Evolutionary conservation across 2,113 vertebrate genomes (phyloP).

Genomic region (Artemisiospiza belli): DNA sequence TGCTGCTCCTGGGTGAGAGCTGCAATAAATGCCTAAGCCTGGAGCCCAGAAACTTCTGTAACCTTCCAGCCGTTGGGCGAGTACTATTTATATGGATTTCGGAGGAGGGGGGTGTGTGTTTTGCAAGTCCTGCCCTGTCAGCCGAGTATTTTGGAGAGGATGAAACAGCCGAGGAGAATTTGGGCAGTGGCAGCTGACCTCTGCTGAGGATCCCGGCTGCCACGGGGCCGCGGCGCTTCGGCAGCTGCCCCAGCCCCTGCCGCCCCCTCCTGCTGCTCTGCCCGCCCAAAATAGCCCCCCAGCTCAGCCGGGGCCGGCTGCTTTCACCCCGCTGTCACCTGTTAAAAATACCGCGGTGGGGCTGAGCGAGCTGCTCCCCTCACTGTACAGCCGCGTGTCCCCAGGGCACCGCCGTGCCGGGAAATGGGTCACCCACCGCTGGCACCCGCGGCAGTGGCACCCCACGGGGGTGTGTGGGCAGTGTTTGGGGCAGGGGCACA

Average conservation of each 20-base stretch:
- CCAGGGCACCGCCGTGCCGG: background rate
- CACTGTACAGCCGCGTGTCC: slow-evolving; percentile 12
- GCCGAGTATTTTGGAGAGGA: slow-evolving; percentile 77
- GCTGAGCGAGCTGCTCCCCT: background rate
- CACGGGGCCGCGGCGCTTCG: background rate
- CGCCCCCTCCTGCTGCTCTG: background rate
- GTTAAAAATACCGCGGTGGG: slow-evolving; percentile 17
- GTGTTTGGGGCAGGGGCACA: background rate
- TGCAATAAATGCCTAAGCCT: slow-evolving; percentile 63
- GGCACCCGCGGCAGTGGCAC: background rate
- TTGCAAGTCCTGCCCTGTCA: slow-evolving; percentile 67
- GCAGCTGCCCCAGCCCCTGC: background rate
- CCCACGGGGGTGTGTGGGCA: rapidly evolving
- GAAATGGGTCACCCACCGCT: background rate
- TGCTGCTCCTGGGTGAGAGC: background rate
- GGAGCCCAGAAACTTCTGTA: slow-evolving; percentile 79
- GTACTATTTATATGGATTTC: slow-evolving; percentile 71
- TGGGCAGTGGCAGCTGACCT: slow-evolving; percentile 66
- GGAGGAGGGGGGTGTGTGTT: slow-evolving; percentile 50
- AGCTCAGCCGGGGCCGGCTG: slow-evolving; percentile 23
- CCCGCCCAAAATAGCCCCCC: slow-evolving; percentile 63
- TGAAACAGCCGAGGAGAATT: slow-evolving; percentile 79
- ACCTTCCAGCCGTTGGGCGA: slow-evolving; percentile 51
- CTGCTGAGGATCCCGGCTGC: slow-evolving; percentile 28
- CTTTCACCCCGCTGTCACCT: background rate